A percentile compares a stretch with the other conserved stretches of the same genome.
Conservation (phyloP, 1,140 invertebrate species). For the Phenacoccus solenopsis region DNA sequence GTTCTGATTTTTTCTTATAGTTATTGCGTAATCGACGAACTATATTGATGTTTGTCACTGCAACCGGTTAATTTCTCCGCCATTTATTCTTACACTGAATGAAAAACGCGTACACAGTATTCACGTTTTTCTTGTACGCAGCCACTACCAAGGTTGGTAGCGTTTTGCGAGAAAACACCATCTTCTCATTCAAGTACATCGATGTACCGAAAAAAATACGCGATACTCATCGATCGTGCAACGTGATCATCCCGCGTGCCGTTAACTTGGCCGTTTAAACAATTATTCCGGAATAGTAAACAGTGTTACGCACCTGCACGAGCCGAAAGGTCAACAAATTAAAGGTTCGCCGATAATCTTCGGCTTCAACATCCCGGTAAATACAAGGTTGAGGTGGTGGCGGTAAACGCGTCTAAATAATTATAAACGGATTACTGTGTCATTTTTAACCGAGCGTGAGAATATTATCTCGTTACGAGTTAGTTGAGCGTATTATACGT, state of each 20-base stretch:
- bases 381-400: neutral
- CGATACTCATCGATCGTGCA: neutral
- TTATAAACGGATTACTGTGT: neutral
- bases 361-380: neutral
- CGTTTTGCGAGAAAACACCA: neutral
- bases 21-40: too few species aligned
- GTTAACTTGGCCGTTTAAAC: neutral
- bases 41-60: too few species aligned
- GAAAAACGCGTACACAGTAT: neutral
- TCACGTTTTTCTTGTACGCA: neutral
- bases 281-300: neutral
- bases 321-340: neutral
- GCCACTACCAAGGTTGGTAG: neutral
- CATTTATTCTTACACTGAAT: neutral
- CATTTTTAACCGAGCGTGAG: too few species aligned
- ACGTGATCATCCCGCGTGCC: neutral
- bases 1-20: too few species aligned
- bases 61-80: too few species aligned
- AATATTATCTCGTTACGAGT: too few species aligned
- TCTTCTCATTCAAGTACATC: too few species aligned
- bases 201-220: neutral
- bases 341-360: neutral
- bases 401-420: neutral
- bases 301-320: neutral
- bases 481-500: too few species aligned